These are phyloP conservation scores for Apotomis betuletana DNA, from an alignment of 2,888 invertebrate species.

Conservation along the genomic window DNA sequence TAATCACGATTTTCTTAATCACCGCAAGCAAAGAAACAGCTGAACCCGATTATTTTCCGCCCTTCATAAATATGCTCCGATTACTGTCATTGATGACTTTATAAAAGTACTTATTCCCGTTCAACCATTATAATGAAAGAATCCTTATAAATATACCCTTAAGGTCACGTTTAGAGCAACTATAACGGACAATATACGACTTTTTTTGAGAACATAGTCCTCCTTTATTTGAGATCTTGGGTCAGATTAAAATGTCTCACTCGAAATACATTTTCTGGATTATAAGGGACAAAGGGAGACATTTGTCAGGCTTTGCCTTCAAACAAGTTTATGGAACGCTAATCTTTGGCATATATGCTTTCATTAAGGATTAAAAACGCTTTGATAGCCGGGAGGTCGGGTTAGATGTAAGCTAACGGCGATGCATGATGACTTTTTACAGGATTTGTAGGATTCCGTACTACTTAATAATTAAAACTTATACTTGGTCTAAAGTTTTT, in stretches of 20 bases:
- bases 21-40: background rate
- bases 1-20: background rate
- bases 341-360: constrained; percentile 23
- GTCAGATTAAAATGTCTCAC: constrained; percentile 23
- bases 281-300: constrained; percentile 25
- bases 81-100: background rate
- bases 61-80: constrained; percentile 15
- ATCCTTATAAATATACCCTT: background rate
- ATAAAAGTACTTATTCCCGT: background rate
- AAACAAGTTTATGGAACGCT: constrained; percentile 20
- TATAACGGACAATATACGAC: background rate
- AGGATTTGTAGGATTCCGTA: no score
- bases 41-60: constrained; percentile 9
- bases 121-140: background rate
- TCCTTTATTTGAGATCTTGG: constrained; percentile 16
- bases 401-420: no score
- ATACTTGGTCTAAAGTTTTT: no score
- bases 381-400: background rate
- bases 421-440: no score
- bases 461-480: no score
- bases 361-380: constrained; percentile 21
- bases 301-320: constrained; percentile 25
- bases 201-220: background rate
- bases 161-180: background rate
- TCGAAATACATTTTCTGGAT: constrained; percentile 26